Percentiles rank a stretch among this genome's conserved stretches.
These are phyloP conservation scores for Branchinecta lindahli DNA, from an alignment of 1,140 invertebrate genomes.

Conservation along the genomic window DNA sequence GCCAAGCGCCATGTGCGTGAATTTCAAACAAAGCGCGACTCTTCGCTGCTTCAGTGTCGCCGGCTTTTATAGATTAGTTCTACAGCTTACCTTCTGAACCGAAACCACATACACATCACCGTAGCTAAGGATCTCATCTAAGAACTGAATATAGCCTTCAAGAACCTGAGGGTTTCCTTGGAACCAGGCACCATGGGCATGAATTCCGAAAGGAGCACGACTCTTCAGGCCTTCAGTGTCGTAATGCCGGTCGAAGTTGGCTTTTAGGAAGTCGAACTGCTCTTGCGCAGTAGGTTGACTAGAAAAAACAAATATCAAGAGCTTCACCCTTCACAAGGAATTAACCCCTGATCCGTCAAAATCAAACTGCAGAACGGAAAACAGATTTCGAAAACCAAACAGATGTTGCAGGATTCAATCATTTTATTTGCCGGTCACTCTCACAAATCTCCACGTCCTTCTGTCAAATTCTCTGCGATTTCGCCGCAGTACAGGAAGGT, in stretches of 20 bases:
- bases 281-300: not conserved
- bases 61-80: too few relatives aligned
- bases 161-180: slow-evolving; percentile 12
- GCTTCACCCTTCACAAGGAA: too few relatives aligned
- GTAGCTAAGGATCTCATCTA: slow-evolving; percentile 12
- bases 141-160: slow-evolving; percentile 15
- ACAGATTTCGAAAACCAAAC: too few relatives aligned
- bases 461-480: too few relatives aligned
- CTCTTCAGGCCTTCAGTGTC: not conserved
- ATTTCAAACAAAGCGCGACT: not conserved
- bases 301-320: not conserved
- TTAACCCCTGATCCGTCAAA: too few relatives aligned
- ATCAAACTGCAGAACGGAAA: too few relatives aligned
- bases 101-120: slow-evolving; percentile 15
- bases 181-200: slow-evolving; percentile 15
- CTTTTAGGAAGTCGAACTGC: not conserved
- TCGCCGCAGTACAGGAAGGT: too few relatives aligned
- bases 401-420: too few relatives aligned
- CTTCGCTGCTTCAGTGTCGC: too few relatives aligned
- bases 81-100: too few relatives aligned
- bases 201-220: not conserved
- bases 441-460: too few relatives aligned
- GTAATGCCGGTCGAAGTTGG: not conserved
- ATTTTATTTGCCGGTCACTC: too few relatives aligned
- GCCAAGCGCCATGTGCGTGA: slow-evolving; percentile 13